Evolutionary conservation across 2,888 invertebrate species (phyloP).

Genomic region (Norana najaformis): DNA sequence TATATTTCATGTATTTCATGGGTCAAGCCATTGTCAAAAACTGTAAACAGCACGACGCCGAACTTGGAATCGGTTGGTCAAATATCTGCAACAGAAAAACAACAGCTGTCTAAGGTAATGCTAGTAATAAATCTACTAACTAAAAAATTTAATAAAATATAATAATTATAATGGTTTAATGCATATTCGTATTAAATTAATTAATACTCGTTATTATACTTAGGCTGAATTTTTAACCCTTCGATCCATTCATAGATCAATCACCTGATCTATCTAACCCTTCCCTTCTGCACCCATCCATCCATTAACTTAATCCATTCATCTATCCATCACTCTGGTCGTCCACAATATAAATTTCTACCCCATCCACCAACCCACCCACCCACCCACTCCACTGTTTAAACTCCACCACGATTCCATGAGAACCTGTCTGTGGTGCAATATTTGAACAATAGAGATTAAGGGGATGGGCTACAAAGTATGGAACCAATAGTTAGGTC

Average conservation of each 20-base stretch:
- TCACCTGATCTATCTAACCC: background rate
- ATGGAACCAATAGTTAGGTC: no score
- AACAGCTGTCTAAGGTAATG: no score
- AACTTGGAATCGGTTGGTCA: slow-evolving; percentile 13
- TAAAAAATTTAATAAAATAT: no score
- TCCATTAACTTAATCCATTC: no score
- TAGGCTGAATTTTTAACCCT: background rate
- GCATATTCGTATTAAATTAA: background rate
- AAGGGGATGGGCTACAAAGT: no score
- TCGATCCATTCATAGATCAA: background rate
- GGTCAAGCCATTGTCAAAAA: slow-evolving; percentile 5
- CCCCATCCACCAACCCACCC: background rate
- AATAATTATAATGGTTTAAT: no score
- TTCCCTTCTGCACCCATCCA: no score
- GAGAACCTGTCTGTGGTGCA: no score
- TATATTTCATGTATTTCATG: background rate
- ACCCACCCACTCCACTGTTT: background rate
- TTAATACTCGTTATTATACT: background rate
- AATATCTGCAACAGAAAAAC: background rate
- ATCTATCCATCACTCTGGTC: background rate
- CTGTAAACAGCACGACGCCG: background rate
- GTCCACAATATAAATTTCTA: background rate
- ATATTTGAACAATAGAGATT: no score
- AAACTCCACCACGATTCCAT: background rate
- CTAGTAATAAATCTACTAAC: no score